Percentiles rank a stretch among this genome's conserved stretches.
Evolutionary conservation across 2,113 vertebrate species (phyloP).

Genomic region (Coryphaenoides rupestris): DNA sequence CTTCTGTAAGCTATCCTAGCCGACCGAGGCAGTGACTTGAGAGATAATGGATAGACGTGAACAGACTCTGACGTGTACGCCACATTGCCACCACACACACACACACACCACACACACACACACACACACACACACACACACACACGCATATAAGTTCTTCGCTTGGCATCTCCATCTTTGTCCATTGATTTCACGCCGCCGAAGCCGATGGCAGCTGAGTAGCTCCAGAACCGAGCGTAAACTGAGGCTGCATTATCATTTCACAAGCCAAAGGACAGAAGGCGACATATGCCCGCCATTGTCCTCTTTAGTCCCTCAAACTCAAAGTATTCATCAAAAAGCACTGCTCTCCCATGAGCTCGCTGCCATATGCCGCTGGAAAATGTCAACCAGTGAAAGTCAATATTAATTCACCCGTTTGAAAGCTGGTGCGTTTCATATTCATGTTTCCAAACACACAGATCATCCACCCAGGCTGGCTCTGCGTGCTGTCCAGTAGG

Average conservation of each 20-base stretch:
- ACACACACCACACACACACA: not conserved
- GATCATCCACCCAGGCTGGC: slow-evolving; percentile 79
- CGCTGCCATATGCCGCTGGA: slow-evolving; percentile 89
- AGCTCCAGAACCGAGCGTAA: slow-evolving; percentile 68
- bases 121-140: not conserved
- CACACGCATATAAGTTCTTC: slow-evolving; percentile 5
- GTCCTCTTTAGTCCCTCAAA: slow-evolving; percentile 84
- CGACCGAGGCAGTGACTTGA: no score
- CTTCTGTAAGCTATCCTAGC: no score
- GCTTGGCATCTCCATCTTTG: slow-evolving; percentile 11
- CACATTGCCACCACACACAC: not conserved
- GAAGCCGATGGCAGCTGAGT: slow-evolving; percentile 38
- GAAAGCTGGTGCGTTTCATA: slow-evolving; percentile 91
- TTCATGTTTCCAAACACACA: slow-evolving; percentile 88
- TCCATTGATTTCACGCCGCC: slow-evolving; percentile 21
- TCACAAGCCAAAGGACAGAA: slow-evolving; percentile 92
- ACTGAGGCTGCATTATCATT: slow-evolving; percentile 85
- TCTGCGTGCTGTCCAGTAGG: slow-evolving; percentile 81
- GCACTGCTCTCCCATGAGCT: slow-evolving; percentile 87
- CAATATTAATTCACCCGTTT: slow-evolving; percentile 94
- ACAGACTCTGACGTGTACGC: no score
- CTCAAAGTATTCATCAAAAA: slow-evolving; percentile 96
- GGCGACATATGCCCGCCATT: slow-evolving; percentile 82
- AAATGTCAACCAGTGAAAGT: slow-evolving; percentile 99
- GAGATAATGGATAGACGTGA: no score